Evolutionary conservation across 2,888 invertebrate species (phyloP), one percentile per base, ranked within the genome.

Genomic region (Drepanosiphum platanoidis): DNA sequence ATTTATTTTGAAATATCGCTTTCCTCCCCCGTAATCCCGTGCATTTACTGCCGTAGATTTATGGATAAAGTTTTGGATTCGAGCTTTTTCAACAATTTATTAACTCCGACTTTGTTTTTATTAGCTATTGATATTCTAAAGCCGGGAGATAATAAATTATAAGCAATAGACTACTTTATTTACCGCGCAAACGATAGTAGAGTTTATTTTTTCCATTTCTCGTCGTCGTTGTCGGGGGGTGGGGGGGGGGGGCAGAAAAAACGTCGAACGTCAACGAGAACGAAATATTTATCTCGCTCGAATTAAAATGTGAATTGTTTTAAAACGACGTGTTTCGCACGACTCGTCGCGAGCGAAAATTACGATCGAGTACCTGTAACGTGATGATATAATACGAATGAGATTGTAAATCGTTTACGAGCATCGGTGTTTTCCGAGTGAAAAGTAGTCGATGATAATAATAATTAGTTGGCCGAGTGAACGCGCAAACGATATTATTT

Each of bases 101-200:
- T n/a, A 68, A 18, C 79, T 79, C 46, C 22, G 34, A 46, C 18
- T 79, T 79, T 79, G 46, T 42, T 79, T 79, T 79, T 79, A 79
- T 79, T 78, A 78, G 77, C 64, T 39, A 64, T 78, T 61, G 77
- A 77, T 61, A 64, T 64, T 42, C 39, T 5, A 18, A 64, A 64
- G 30, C 36, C 9, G 39, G 30, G 18, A 42, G 32, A 52, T 34
- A 74, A 77, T 64, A 52, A 64, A 78, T 78, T 18, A 39, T 22
- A 32, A 39, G 15, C 30, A 39, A 64, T 64, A 39, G 9, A 64
- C 39, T 64, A 7, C 39, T 78, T 64, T 64, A 9, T 78, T 64
- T 2, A 18, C 30, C 18, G 30, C 30, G 39, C 2, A 39, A 61
- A 77, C 27, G 27, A 64, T 64, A 42, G 30, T 64, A 64, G n/a